A percentile compares a stretch with the other conserved stretches of the same genome.
Conservation (phyloP, 2,113 vertebrate genomes). For the Rhadina sibilatrix region DNA sequence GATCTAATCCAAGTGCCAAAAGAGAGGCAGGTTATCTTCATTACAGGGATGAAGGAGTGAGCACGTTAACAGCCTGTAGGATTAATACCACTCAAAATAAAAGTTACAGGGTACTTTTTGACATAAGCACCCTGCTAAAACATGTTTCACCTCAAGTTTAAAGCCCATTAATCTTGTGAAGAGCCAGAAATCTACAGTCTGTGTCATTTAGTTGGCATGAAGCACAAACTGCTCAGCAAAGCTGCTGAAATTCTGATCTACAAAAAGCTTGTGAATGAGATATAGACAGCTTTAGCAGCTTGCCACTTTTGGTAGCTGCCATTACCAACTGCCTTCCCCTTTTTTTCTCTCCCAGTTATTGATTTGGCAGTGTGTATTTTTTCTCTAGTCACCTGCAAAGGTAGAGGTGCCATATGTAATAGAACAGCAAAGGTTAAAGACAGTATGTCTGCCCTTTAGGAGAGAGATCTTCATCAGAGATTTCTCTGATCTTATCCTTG, state of each 20-base stretch:
- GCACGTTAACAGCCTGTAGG: not conserved
- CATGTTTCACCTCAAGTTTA: not conserved
- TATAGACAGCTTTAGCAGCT: not conserved
- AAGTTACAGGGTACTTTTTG: not conserved
- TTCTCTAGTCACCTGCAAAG: not conserved
- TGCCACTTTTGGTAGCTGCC: not conserved
- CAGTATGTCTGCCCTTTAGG: not conserved
- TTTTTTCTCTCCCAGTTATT: not conserved
- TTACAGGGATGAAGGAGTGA: not conserved
- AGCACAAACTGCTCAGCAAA: not conserved
- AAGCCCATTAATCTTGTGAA: constrained; percentile 35
- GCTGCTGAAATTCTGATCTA: not conserved
- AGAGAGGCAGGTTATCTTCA: constrained; percentile 23
- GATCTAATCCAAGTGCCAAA: constrained; percentile 23
- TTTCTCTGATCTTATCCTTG: not conserved
- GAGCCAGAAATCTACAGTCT: not conserved
- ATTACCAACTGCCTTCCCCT: not conserved
- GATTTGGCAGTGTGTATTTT: not conserved
- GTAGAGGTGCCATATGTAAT: not conserved
- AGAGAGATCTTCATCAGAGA: not conserved
- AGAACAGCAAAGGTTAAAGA: not conserved
- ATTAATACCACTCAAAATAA: not conserved
- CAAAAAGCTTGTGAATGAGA: not conserved
- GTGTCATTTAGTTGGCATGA: not conserved
- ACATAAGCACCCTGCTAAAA: constrained; percentile 4